A percentile compares a stretch with the other conserved stretches of the same genome.
phyloP scores from a whole-genome alignment of 2,113 vertebrate species.

The Daubentonia madagascariensis region DNA sequence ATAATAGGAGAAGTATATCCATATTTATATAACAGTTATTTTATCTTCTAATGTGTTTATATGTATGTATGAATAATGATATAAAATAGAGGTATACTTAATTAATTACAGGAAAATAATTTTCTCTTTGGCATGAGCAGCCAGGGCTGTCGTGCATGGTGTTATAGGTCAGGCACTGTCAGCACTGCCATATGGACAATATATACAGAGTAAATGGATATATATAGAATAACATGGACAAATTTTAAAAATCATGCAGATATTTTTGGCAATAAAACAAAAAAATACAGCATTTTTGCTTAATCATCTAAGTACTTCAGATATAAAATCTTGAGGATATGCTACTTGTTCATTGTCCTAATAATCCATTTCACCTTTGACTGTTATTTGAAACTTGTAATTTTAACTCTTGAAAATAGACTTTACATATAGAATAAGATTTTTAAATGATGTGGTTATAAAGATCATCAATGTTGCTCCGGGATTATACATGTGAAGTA shows the following conservation, averaged over 20 bases:
- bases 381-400: neutral
- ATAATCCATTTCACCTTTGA: neutral
- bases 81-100: neutral
- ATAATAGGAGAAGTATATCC: neutral
- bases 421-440: neutral
- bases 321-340: neutral
- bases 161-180: fast-evolving
- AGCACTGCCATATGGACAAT: neutral
- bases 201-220: neutral
- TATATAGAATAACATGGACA: fast-evolving
- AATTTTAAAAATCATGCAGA: neutral
- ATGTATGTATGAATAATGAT: neutral
- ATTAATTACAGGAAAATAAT: neutral
- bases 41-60: neutral
- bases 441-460: neutral
- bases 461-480: neutral
- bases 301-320: neutral
- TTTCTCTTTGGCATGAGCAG: neutral
- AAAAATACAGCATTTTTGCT: neutral
- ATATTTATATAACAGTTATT: neutral
- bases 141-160: fast-evolving
- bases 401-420: neutral
- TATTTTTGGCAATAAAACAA: neutral
- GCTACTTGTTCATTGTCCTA: neutral
- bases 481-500: neutral